Conservation (phyloP, 2,797 vertebrate genomes). For the Diceros bicornis region DNA sequence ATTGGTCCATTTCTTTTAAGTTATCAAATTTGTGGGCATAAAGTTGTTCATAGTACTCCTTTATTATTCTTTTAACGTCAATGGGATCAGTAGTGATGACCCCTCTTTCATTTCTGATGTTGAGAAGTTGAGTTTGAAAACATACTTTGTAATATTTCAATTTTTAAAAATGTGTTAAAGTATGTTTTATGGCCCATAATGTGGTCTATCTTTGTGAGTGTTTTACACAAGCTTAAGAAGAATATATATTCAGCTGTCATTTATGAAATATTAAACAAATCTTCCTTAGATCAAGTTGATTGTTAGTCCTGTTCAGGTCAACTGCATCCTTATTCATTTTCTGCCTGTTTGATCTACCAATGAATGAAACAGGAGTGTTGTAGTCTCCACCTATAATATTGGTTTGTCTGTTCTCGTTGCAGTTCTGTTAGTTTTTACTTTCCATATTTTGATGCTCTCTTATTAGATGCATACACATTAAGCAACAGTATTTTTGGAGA, state of each 20-base stretch:
- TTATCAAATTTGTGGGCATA: not conserved
- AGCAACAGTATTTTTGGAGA: not conserved
- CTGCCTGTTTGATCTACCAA: not conserved
- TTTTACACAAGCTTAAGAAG: not conserved
- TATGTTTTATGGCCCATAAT: not conserved
- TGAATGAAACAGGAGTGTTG: not conserved
- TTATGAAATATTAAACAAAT: not conserved
- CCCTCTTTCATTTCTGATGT: not conserved
- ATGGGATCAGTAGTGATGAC: not conserved
- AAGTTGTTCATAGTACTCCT: not conserved
- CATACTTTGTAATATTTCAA: not conserved
- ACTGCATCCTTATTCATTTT: not conserved
- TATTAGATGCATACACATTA: not conserved
- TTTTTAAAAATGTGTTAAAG: not conserved
- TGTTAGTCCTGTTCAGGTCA: not conserved
- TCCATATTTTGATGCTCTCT: no score
- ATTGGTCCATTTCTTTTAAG: not conserved
- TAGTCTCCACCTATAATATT: not conserved
- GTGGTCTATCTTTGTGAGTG: not conserved
- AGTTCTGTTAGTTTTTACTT: not conserved
- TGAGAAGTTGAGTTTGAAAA: not conserved
- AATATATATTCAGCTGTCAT: not conserved
- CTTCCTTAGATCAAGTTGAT: not conserved
- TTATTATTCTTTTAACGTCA: not conserved
- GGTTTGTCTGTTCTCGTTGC: not conserved